phyloP scores from a whole-genome alignment of 1,140 invertebrate species.

The Ceratosolen fusciceps region DNA sequence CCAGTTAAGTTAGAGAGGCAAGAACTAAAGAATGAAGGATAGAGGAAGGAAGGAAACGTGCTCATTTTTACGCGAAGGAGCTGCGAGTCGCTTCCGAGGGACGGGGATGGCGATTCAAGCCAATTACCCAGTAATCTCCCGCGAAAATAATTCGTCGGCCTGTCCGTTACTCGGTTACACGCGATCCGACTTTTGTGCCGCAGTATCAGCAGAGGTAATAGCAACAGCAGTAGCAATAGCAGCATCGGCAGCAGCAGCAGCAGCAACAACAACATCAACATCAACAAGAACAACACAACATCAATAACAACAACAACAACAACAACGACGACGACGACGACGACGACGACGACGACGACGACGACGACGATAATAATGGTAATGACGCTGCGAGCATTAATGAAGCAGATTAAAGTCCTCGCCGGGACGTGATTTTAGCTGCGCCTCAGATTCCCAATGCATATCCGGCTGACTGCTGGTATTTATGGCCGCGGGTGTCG shows the following conservation, averaged over 20 bases:
- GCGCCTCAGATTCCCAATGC: not conserved
- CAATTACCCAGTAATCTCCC: not conserved
- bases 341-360: not conserved
- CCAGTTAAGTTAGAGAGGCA: too few species aligned
- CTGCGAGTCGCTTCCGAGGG: too few species aligned
- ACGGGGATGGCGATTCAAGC: not conserved
- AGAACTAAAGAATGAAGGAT: not conserved
- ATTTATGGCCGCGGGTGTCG: not conserved
- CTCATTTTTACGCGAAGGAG: not conserved
- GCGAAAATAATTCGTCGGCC: not conserved
- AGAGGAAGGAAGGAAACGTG: not conserved
- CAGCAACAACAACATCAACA: too few species aligned
- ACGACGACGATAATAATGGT: not conserved
- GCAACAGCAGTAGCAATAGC: too few species aligned
- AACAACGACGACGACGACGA: too few species aligned
- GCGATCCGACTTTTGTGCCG: not conserved
- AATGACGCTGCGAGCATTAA: not conserved
- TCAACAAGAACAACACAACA: too few species aligned
- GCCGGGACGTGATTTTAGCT: not conserved
- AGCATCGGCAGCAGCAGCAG: too few species aligned
- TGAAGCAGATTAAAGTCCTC: conserved; percentile 33
- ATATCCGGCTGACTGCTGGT: not conserved
- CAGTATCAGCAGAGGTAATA: too few species aligned
- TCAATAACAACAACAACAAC: too few species aligned
- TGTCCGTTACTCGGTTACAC: not conserved